These are phyloP conservation scores for Sitobion miscanthi DNA, from an alignment of 1,140 invertebrate genomes.

Conservation along the genomic window DNA sequence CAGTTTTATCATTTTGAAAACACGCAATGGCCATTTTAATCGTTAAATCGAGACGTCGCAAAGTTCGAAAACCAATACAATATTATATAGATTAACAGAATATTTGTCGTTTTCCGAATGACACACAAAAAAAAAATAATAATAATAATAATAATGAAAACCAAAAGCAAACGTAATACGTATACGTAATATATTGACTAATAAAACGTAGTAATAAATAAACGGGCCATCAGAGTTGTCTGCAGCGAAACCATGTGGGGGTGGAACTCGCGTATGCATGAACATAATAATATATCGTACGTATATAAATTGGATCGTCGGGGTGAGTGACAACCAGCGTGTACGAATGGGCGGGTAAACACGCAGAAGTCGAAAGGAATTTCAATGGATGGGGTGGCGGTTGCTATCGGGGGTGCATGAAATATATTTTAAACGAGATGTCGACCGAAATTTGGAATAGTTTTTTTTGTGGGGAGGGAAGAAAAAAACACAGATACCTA, in stretches of 20 bases:
- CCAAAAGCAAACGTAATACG: neutral
- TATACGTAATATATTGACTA: constrained; percentile 18
- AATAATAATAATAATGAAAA: constrained; percentile 4
- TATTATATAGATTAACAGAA: neutral
- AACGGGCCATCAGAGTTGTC: constrained; percentile 9
- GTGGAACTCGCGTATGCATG: neutral
- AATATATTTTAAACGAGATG: neutral
- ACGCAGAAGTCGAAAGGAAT: neutral
- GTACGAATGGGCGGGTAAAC: neutral
- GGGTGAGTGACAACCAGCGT: neutral
- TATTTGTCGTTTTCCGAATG: neutral
- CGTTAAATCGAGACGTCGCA: neutral
- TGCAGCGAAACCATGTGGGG: neutral
- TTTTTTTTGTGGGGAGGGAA: too few relatives aligned
- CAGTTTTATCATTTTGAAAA: neutral
- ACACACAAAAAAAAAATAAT: too few relatives aligned
- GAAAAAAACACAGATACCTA: too few relatives aligned
- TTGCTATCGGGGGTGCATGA: neutral
- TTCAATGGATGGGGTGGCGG: neutral
- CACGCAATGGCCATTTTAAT: neutral
- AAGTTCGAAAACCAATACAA: neutral
- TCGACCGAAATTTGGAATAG: neutral
- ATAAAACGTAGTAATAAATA: neutral
- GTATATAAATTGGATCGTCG: constrained; percentile 1
- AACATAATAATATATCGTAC: neutral